Conservation (phyloP, 2,888 invertebrate genomes). For the Aspidapion aeneum region DNA sequence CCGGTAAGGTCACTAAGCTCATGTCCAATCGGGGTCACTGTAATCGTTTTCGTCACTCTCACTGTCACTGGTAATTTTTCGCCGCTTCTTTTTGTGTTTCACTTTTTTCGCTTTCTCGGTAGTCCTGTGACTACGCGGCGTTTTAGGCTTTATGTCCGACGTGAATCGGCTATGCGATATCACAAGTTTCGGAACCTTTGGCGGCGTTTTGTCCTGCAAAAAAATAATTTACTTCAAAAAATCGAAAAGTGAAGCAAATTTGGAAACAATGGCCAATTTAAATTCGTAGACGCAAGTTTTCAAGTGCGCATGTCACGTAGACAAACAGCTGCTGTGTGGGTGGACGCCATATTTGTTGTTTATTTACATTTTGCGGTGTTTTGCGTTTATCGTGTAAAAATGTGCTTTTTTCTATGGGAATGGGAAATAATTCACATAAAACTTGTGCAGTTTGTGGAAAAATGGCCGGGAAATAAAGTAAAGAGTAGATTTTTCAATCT, state of each 20-base stretch:
- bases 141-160: constrained; percentile 45
- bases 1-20: background rate
- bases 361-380: too few species aligned
- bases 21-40: constrained; percentile 53
- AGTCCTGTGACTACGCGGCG: constrained; percentile 43
- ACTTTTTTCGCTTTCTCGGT: constrained; percentile 50
- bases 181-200: constrained; percentile 52
- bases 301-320: too few species aligned
- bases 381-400: too few species aligned
- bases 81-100: constrained; percentile 55
- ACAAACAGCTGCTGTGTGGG: too few species aligned
- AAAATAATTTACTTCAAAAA: constrained; percentile 12
- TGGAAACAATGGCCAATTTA: too few species aligned
- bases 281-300: too few species aligned
- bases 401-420: too few species aligned
- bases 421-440: too few species aligned
- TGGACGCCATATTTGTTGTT: too few species aligned
- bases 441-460: too few species aligned
- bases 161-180: constrained; percentile 48
- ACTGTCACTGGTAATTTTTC: constrained; percentile 54
- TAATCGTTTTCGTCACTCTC: constrained; percentile 61
- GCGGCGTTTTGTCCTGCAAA: constrained; percentile 44
- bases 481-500: too few species aligned
- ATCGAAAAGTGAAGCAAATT: constrained; percentile 1
- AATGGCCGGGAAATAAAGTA: too few species aligned